Conservation (phyloP, 2,797 vertebrate species). For the Calcarius lapponicus region DNA sequence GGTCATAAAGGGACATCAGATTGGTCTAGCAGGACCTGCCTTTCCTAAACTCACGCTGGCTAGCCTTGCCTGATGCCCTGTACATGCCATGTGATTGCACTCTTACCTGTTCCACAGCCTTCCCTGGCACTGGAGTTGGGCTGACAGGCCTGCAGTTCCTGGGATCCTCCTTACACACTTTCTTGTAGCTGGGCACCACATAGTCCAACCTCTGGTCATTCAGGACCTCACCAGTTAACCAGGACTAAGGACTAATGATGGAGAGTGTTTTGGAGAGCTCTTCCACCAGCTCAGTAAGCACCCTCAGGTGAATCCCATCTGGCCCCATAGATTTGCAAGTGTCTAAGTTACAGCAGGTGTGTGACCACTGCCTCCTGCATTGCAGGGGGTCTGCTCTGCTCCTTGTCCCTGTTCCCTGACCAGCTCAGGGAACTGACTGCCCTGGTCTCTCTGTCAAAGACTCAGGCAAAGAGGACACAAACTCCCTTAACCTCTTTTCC, state of each 20-base stretch:
- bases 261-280: neutral
- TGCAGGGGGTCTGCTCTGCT: neutral
- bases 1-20: neutral
- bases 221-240: neutral
- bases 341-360: neutral
- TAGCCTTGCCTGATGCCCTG: neutral
- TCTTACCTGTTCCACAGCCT: neutral
- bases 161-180: neutral
- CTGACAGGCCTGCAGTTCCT: neutral
- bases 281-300: neutral
- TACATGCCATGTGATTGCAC: neutral
- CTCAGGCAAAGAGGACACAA: neutral
- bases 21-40: neutral
- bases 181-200: too few species aligned
- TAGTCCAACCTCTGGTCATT: fast-evolving
- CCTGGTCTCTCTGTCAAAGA: neutral
- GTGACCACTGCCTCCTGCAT: neutral
- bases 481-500: too few species aligned
- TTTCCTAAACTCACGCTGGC: neutral
- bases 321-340: fast-evolving
- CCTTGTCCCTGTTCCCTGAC: too few species aligned
- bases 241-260: neutral
- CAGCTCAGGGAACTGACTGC: neutral
- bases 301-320: neutral
- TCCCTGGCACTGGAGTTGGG: neutral